Base-by-base conservation (phyloP, 2,888 invertebrate genomes). In the Platynereis dumerilii region DNA sequence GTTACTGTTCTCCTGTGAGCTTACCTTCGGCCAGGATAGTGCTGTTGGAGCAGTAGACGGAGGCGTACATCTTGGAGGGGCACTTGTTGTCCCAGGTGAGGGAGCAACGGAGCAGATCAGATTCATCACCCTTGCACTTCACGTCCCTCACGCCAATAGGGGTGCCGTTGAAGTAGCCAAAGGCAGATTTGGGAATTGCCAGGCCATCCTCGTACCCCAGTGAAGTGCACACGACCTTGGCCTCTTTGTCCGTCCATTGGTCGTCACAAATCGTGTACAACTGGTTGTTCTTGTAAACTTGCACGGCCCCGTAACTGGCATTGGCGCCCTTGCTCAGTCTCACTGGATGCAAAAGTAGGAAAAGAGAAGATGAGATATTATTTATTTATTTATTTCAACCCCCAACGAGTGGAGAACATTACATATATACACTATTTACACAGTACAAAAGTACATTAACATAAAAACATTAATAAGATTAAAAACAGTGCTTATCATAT, bases 121-220 rank as follows among this genome's bases (percentile, higher is more conserved):
- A 20, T 39, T 59, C 64, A n/a, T 34, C 10, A 2, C 64, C 64
- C 2, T 28, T 59, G 52, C 64, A 64, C 7, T 58, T 58, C 26
- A 52, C 29, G 42, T 52, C 20, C 7, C 39, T 28, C 28, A 64
- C 24, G 2, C 22, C 24, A 15, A n/a, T 10, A 15, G 5, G 2
- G 12, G 12, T 7, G 7, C 12, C 34, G 5, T 34, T 34, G 7
- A 34, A 34, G 12, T 34, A 12, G 1, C 62, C 62, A 27, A 62
- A 62, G 26, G 56, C 62, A 1, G 62, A 62, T 2, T 26, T 24
- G 3, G 62, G 62, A 27, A 62, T 48, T 22, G 45, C 28, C 10
- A 29, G 17, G 22, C 62, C 62, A 29, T 62, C 62, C 2, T 12
- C 27, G 17, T 24, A 53, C 2, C 59, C 59, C 12, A 55, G 2